phyloP scores from a whole-genome alignment of 2,888 invertebrate species.

The Osmoderma eremita region DNA sequence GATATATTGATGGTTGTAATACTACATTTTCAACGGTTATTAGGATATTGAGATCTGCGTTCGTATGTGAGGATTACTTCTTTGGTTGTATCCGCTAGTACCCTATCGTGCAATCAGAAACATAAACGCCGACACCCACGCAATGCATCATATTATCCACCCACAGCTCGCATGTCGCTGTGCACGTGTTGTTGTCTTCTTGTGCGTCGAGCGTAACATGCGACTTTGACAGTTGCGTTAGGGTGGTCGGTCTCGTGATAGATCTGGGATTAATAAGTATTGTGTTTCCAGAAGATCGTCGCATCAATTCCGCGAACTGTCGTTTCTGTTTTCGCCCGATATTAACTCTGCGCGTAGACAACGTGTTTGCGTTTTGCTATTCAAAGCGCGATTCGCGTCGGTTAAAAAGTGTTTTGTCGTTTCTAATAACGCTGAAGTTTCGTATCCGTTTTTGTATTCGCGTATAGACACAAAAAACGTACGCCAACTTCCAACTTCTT shows the following conservation, averaged over 20 bases:
- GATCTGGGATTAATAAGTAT: slow-evolving; percentile 33
- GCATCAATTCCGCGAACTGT: slow-evolving; percentile 2
- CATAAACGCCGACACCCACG: not conserved
- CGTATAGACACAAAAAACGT: not conserved
- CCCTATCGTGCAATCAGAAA: not conserved
- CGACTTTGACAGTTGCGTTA: slow-evolving; percentile 26
- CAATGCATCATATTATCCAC: not conserved
- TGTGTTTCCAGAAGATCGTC: slow-evolving; percentile 26
- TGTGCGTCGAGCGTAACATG: slow-evolving; percentile 19
- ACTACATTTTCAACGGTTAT: too few species aligned
- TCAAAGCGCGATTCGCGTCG: not conserved
- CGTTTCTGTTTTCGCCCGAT: slow-evolving; percentile 14
- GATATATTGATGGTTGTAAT: too few species aligned
- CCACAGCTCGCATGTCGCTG: not conserved
- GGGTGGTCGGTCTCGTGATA: slow-evolving; percentile 22
- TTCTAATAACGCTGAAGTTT: slow-evolving; percentile 18
- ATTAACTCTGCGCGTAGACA: slow-evolving; percentile 7
- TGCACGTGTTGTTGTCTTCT: slow-evolving; percentile 1
- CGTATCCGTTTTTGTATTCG: not conserved
- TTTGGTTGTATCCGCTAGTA: not conserved
- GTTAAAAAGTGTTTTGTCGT: slow-evolving; percentile 16
- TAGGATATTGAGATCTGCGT: too few species aligned
- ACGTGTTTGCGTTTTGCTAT: not conserved
- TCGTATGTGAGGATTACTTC: too few species aligned
- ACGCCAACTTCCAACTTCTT: too few species aligned